These are phyloP conservation scores for Chrysoperla carnea DNA, from an alignment of 1,140 invertebrate genomes.

Conservation along the genomic window DNA sequence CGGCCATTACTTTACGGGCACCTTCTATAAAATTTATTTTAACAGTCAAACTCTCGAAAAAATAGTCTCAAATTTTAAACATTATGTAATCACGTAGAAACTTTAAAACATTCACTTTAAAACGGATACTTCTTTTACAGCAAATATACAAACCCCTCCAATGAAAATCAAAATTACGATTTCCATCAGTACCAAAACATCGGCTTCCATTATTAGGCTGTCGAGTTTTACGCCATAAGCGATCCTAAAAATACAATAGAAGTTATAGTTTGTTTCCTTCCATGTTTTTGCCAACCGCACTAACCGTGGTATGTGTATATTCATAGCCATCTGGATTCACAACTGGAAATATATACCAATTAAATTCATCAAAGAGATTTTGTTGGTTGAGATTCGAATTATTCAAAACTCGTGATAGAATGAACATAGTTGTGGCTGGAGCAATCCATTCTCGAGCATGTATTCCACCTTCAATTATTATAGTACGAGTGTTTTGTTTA, in stretches of 20 bases:
- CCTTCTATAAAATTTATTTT: no score
- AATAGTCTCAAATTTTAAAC: no score
- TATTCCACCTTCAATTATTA: conserved; percentile 35
- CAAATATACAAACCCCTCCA: conserved; percentile 36
- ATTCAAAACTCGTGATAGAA: conserved; percentile 41
- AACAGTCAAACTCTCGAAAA: no score
- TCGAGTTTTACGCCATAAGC: conserved; percentile 63
- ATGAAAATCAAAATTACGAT: conserved; percentile 55
- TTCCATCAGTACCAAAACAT: conserved; percentile 49
- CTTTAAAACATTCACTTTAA: no score
- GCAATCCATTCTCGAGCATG: conserved; percentile 59
- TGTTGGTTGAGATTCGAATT: conserved; percentile 25
- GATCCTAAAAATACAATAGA: conserved; percentile 9
- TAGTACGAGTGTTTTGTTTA: conserved; percentile 15
- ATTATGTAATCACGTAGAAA: no score
- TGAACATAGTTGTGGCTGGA: conserved; percentile 46
- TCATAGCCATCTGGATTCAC: conserved; percentile 67
- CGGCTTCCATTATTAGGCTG: conserved; percentile 33
- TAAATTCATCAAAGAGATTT: conserved; percentile 31
- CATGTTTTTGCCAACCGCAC: no score
- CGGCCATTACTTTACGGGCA: no score
- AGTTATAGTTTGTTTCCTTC: not conserved
- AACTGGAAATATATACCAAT: conserved; percentile 53
- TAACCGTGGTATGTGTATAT: conserved; percentile 42
- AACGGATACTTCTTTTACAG: no score